These are phyloP conservation scores for Amphilophus citrinellus DNA, from an alignment of 2,113 vertebrate species.

Conservation along the genomic window DNA sequence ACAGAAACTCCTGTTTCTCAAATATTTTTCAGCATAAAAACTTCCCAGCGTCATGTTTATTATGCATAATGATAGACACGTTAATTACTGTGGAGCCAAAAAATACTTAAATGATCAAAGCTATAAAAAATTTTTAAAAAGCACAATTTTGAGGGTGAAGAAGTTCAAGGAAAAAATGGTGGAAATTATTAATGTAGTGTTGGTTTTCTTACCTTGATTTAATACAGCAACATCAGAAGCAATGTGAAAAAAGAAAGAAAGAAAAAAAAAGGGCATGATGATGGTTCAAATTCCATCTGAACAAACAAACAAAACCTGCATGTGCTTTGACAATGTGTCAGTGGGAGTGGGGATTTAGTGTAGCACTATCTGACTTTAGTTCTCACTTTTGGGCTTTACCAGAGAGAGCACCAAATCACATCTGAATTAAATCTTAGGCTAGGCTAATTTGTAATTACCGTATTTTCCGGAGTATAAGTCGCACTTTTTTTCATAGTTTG, in stretches of 20 bases:
- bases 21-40: not conserved
- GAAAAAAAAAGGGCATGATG: not conserved
- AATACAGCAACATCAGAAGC: constrained; percentile 22
- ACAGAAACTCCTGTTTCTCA: constrained; percentile 42
- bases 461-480: too few relatives aligned
- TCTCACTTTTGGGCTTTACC: not conserved
- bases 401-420: not conserved
- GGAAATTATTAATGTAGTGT: not conserved
- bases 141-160: not conserved
- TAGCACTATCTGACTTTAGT: not conserved
- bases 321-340: not conserved
- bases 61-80: not conserved
- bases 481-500: too few relatives aligned
- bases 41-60: not conserved
- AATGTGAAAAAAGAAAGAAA: constrained; percentile 20
- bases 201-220: constrained; percentile 61
- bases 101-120: constrained; percentile 29
- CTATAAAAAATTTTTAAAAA: not conserved
- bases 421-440: too few relatives aligned
- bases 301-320: constrained; percentile 26
- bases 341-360: not conserved
- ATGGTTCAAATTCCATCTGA: constrained; percentile 44
- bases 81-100: not conserved
- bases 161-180: not conserved
- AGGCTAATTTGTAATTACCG: too few relatives aligned